Evolutionary conservation across 1,140 invertebrate species (phyloP), one percentile per base, ranked within the genome.

Genomic region (Sarcophaga peregrina): DNA sequence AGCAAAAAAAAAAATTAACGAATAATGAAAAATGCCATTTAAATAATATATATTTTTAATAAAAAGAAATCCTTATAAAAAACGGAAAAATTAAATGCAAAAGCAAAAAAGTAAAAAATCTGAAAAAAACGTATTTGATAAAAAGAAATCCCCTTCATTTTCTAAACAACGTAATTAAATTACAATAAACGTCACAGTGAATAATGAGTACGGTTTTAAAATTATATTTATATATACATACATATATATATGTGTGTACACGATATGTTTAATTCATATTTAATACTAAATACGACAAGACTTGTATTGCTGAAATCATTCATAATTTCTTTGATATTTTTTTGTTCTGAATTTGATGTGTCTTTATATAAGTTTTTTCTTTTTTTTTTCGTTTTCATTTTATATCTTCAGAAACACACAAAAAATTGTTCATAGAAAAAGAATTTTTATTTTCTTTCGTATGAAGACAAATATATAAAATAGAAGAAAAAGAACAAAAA

Each of bases 21-120:
- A 37, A 37, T 37, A 37, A 37, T 37, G 4, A 2, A 37, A 58
- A 58, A 58, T 58, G 54, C 62, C n/a, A 68, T 68, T 68, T 20
- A 68, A 68, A 68, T 68, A 68, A 68, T 68, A 68, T 4, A 37
- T 68, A 68, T 68, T 68, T 68, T 68, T 68, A 68, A 68, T 68
- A 9, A 37, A 37, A 37, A 9, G 17, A 68, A 68, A 68, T 68
- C 8, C 20, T 7, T 68, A 6, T 68, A 68, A 68, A 68, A 10
- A 4, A 68, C 13, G 13, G 8, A 37, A 37, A 37, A 37, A 68
- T 13, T 58, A n/a, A 13, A 13, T 13, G 5, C 3, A 58, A 15
- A 58, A 58, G 25, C 25, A 37, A n/a, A 54, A 58, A 58, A 5
- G n/a, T 15, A 58, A 11, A 58, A 58, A 58, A 68, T n/a, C n/a